A percentile compares a stretch with the other conserved stretches of the same genome.
Evolutionary conservation across 2,797 vertebrate genomes (phyloP).

Genomic region (Ctenopoma kingsleyae): DNA sequence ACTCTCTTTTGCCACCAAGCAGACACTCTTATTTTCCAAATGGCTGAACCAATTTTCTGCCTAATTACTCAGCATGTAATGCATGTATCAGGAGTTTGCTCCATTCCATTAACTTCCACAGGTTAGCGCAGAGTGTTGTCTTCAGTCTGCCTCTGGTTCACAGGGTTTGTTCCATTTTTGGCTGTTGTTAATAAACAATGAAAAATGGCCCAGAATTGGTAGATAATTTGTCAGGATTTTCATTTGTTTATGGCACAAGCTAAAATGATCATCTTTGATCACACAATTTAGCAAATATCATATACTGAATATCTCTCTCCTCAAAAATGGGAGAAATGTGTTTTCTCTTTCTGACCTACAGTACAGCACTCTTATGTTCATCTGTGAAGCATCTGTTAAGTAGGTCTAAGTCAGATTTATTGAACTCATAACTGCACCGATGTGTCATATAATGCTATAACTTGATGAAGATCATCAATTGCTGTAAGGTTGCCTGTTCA

Average conservation of each 20-base stretch:
- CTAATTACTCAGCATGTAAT: constrained; percentile 84
- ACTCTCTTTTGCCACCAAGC: constrained; percentile 73
- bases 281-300: constrained; percentile 19
- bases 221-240: constrained; percentile 37
- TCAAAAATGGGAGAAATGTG: not conserved
- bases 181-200: constrained; percentile 63
- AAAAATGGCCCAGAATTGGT: constrained; percentile 58
- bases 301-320: constrained; percentile 7
- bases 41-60: constrained; percentile 82
- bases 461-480: not conserved
- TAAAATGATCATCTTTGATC: constrained; percentile 22
- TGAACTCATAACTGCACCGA: too few relatives aligned
- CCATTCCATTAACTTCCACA: constrained; percentile 74
- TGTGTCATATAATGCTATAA: not conserved
- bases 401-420: too few relatives aligned
- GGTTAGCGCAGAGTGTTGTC: constrained; percentile 64
- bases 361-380: too few relatives aligned
- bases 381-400: too few relatives aligned
- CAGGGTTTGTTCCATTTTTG: constrained; percentile 54
- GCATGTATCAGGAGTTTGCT: constrained; percentile 75
- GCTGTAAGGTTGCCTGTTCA: not conserved
- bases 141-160: constrained; percentile 61
- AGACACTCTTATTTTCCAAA: constrained; percentile 82
- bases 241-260: constrained; percentile 11
- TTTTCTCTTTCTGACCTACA: too few relatives aligned